A percentile compares a stretch with the other conserved stretches of the same genome.
Conservation (phyloP, 1,140 invertebrate genomes). For the Sitodiplosis mosellana region DNA sequence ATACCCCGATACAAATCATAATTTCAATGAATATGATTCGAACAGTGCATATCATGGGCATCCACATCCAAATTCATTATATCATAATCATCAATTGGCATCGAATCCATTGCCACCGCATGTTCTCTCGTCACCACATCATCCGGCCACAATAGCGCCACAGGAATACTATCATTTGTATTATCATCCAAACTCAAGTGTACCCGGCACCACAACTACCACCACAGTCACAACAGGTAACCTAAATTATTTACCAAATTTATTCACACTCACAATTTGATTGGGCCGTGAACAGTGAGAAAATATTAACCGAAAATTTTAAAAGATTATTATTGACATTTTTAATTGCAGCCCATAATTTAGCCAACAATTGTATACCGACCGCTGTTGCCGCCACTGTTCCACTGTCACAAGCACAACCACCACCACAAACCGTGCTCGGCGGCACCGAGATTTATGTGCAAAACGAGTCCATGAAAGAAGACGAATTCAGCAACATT, state of each 20-base stretch:
- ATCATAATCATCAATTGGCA: slow-evolving; percentile 2
- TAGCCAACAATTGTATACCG: not conserved
- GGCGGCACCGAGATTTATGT: slow-evolving; percentile 15
- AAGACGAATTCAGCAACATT: slow-evolving; percentile 72
- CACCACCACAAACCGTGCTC: slow-evolving; percentile 22
- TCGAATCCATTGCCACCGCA: slow-evolving; percentile 7
- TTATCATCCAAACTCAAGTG: slow-evolving; percentile 1
- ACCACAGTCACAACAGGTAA: not conserved
- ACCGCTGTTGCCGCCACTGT: not conserved
- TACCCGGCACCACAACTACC: not conserved
- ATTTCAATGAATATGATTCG: slow-evolving; percentile 31
- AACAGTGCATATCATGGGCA: slow-evolving; percentile 22
- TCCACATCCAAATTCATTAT: slow-evolving; percentile 12
- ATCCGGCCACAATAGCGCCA: slow-evolving; percentile 8
- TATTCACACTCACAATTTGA: not conserved
- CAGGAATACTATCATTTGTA: slow-evolving; percentile 4
- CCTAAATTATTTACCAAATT: not conserved
- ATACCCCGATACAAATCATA: slow-evolving; percentile 29
- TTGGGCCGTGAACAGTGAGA: not conserved
- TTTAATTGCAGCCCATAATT: not conserved
- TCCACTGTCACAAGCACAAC: not conserved
- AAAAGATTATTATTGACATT: not conserved
- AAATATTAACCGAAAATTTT: not conserved
- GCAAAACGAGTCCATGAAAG: slow-evolving; percentile 36
- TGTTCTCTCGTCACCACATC: slow-evolving; percentile 19